Base-by-base conservation (phyloP, 2,113 vertebrate genomes). In the Pantherophis guttatus region DNA sequence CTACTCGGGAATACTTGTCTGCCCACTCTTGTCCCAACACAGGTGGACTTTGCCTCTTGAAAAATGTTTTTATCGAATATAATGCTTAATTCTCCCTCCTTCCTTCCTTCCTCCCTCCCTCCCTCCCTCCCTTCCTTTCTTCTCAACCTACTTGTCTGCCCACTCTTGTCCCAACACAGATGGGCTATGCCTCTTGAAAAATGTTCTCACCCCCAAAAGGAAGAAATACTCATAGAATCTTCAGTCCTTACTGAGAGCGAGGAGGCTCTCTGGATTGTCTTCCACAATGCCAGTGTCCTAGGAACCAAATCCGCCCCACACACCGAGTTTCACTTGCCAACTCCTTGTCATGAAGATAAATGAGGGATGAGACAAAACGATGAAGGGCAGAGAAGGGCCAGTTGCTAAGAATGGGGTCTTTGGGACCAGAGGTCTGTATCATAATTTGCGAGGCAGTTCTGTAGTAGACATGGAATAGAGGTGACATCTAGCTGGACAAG, bases 41-140 rank as follows among this genome's bases (percentile, higher is more conserved):
- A 3, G 24, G 59, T n/a, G 62, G 26, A 26, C 6, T 19, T 8
- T 75, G n/a, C n/a, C n/a, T 39, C 70, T 75, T 39, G 15, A 75
- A 75, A 75, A 75, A 39, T 39, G 15, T 17, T 75, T n/a, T n/a
- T n/a, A n/a, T n/a, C n/a, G n/a, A n/a, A n/a, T n/a, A n/a, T n/a
- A n/a, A n/a, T n/a, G n/a, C n/a, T n/a, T n/a, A n/a, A 0, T 58
- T 2, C 57, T 4, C 15, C 0, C 8, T 7, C 7, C 2, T 7
- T 48, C 3, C 10, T 54, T 44, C 44, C 44, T 3, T 3, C 44
- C 44, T 44, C 3, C 44, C 44, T 44, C 1, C 44, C 44, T 44
- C 3, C 44, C 44, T 48, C 44, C 44, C 44, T 48, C 44, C 44
- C 44, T 44, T 44, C 39, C 39, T 48, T 48, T 65, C 24, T 33